A percentile compares a stretch with the other conserved stretches of the same genome.
These are phyloP conservation scores for Polyploca ridens DNA, from an alignment of 2,888 invertebrate genomes.

Conservation along the genomic window DNA sequence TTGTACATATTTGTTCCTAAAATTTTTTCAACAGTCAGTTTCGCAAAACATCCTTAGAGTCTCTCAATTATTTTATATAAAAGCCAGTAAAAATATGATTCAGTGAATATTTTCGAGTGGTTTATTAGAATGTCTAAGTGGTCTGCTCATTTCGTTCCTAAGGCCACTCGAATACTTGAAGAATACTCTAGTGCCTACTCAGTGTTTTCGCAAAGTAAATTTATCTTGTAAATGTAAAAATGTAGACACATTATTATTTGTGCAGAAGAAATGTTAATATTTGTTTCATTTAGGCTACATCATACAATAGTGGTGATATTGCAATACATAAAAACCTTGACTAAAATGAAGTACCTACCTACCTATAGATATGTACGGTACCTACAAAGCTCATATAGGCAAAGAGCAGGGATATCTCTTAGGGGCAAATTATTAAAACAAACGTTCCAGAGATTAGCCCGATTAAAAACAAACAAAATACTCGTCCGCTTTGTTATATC, in stretches of 20 bases:
- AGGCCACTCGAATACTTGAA: conserved; percentile 56
- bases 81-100: conserved; percentile 29
- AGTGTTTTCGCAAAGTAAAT: conserved; percentile 50
- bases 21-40: background rate
- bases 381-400: too few relatives aligned
- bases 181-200: conserved; percentile 51
- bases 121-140: conserved; percentile 74
- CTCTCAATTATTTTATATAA: conserved; percentile 8
- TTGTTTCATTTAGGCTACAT: background rate
- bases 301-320: too few relatives aligned
- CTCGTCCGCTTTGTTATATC: too few relatives aligned
- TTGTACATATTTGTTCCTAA: too few relatives aligned
- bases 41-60: background rate
- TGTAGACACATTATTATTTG: background rate
- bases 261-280: background rate
- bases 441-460: too few relatives aligned
- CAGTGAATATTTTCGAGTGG: conserved; percentile 58
- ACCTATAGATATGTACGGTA: background rate
- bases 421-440: too few relatives aligned
- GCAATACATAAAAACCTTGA: background rate
- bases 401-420: too few relatives aligned
- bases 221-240: conserved; percentile 8
- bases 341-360: background rate
- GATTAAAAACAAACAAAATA: too few relatives aligned
- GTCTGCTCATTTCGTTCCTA: conserved; percentile 74